These are phyloP conservation scores for Suricata suricatta DNA, from an alignment of 2,113 vertebrate species.

Conservation along the genomic window DNA sequence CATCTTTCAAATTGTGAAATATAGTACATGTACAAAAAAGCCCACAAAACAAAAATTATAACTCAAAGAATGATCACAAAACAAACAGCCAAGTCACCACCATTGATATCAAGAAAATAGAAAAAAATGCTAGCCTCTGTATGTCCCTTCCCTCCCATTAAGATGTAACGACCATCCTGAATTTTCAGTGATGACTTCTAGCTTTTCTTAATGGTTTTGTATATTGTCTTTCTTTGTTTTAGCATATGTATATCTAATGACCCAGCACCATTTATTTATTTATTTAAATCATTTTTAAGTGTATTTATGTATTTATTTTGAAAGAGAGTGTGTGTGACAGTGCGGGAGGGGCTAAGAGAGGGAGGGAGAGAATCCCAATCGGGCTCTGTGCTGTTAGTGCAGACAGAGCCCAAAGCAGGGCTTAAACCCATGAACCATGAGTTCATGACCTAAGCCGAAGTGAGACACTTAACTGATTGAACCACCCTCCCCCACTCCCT, in stretches of 20 bases:
- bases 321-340: too few species aligned
- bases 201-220: slow-evolving; percentile 27
- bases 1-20: background rate
- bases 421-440: too few species aligned
- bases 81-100: background rate
- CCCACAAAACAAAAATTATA: background rate
- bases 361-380: too few species aligned
- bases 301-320: too few species aligned
- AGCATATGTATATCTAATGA: background rate
- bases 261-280: background rate
- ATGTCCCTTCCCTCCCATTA: background rate
- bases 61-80: background rate
- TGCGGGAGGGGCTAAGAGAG: too few species aligned
- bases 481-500: too few species aligned
- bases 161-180: background rate
- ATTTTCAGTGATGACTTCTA: background rate
- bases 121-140: background rate
- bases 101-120: background rate
- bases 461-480: too few species aligned
- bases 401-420: too few species aligned
- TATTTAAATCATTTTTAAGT: background rate
- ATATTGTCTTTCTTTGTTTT: background rate
- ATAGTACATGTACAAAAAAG: background rate
- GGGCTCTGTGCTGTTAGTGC: too few species aligned
- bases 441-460: too few species aligned